phyloP scores from a whole-genome alignment of 2,113 vertebrate genomes.

The Empidonax alnorum region DNA sequence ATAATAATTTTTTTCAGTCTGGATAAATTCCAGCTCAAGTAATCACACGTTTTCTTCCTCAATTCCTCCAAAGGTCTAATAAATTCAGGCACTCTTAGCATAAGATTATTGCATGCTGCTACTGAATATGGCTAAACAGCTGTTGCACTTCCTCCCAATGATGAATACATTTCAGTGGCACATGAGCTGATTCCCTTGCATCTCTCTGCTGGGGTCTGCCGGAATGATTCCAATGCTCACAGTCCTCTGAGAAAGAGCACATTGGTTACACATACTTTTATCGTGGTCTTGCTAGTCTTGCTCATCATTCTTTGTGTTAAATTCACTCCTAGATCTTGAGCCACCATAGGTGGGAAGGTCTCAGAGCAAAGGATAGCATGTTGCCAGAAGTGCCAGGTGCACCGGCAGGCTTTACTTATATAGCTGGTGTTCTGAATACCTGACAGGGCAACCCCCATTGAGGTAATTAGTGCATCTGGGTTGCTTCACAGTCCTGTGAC shows the following conservation, averaged over 20 bases:
- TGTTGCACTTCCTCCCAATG: background rate
- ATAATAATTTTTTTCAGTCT: background rate
- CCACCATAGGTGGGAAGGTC: background rate
- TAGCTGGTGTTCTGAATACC: background rate
- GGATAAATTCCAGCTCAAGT: conserved; percentile 11
- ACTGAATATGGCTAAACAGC: background rate
- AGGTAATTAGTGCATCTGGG: background rate
- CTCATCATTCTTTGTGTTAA: background rate
- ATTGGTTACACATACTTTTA: background rate
- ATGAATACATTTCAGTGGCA: background rate
- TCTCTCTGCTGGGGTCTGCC: background rate
- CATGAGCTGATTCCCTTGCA: background rate
- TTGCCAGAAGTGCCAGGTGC: background rate
- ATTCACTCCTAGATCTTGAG: background rate
- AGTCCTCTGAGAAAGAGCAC: background rate
- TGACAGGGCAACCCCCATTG: background rate
- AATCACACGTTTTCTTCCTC: conserved; percentile 12
- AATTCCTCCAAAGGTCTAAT: background rate
- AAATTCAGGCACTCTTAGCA: conserved; percentile 22
- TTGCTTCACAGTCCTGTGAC: background rate
- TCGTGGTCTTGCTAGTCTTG: background rate
- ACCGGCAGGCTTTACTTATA: background rate
- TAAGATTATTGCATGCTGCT: background rate
- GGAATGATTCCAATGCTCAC: background rate
- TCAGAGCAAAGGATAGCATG: background rate